phyloP scores from a whole-genome alignment of 2,113 vertebrate genomes.

The Saimiri boliviensis region DNA sequence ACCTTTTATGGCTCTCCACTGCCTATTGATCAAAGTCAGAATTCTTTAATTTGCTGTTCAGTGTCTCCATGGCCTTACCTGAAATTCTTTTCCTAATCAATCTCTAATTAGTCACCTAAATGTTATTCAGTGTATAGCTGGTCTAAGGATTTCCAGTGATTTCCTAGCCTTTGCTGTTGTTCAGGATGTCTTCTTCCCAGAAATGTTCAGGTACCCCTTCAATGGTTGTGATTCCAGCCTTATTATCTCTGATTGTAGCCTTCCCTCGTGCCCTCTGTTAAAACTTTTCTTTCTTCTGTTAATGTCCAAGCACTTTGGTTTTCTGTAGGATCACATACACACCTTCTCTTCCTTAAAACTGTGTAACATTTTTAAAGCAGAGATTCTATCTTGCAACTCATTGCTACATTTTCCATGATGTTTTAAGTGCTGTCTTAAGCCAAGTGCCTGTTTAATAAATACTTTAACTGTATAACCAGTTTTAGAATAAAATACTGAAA shows the following conservation, averaged over 20 bases:
- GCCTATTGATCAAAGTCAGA: background rate
- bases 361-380: background rate
- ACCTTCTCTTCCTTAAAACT: background rate
- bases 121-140: background rate
- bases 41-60: constrained; percentile 1
- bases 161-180: background rate
- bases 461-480: background rate
- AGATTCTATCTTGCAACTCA: background rate
- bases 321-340: background rate
- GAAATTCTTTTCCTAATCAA: background rate
- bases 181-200: background rate
- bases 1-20: background rate
- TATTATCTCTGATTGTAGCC: background rate
- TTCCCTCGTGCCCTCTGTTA: background rate
- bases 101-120: background rate
- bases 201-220: background rate
- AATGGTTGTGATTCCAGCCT: background rate
- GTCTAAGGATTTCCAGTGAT: background rate
- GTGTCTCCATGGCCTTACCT: background rate
- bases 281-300: background rate
- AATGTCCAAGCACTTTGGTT: background rate
- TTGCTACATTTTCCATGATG: background rate
- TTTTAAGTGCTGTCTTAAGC: background rate
- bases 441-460: background rate
- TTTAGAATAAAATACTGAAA: constrained; percentile 27